Conservation (phyloP, 2,113 vertebrate genomes). For the Apaloderma vittatum region DNA sequence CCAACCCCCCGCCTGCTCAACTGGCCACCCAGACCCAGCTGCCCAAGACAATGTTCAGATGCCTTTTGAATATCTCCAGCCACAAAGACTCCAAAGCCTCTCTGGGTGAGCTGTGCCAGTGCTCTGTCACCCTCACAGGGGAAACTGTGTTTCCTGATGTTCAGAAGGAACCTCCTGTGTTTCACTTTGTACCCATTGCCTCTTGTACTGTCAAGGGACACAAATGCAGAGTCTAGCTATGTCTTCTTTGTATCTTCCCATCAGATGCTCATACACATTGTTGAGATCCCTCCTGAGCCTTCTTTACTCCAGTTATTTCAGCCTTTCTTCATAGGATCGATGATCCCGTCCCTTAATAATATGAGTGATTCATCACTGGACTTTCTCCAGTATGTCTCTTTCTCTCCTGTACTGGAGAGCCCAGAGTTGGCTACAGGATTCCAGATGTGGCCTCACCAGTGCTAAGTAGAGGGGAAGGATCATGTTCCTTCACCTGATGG, state of each 20-base stretch:
- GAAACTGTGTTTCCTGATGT: not conserved
- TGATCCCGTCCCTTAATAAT: not conserved
- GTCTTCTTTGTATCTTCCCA: not conserved
- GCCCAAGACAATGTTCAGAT: not conserved
- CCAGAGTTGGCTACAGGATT: not conserved
- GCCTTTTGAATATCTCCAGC: not conserved
- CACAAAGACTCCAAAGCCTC: too few species aligned
- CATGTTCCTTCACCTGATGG: not conserved
- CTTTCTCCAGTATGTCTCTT: not conserved
- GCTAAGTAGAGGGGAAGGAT: not conserved
- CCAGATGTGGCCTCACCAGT: not conserved
- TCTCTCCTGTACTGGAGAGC: fast-evolving
- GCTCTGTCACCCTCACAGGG: not conserved
- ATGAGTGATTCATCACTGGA: too few species aligned
- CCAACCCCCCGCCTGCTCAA: fast-evolving
- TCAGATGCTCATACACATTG: not conserved
- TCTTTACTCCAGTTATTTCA: not conserved
- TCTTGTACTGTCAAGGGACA: not conserved
- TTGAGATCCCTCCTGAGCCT: not conserved
- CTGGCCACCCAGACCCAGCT: not conserved
- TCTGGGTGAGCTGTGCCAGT: not conserved
- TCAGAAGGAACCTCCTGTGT: not conserved
- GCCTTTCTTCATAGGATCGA: not conserved
- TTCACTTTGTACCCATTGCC: not conserved
- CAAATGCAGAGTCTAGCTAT: not conserved